Percentiles rank a stretch among this genome's conserved stretches.
Evolutionary conservation across 2,113 vertebrate genomes (phyloP).

Genomic region (Thalassarche chlororhynchos): DNA sequence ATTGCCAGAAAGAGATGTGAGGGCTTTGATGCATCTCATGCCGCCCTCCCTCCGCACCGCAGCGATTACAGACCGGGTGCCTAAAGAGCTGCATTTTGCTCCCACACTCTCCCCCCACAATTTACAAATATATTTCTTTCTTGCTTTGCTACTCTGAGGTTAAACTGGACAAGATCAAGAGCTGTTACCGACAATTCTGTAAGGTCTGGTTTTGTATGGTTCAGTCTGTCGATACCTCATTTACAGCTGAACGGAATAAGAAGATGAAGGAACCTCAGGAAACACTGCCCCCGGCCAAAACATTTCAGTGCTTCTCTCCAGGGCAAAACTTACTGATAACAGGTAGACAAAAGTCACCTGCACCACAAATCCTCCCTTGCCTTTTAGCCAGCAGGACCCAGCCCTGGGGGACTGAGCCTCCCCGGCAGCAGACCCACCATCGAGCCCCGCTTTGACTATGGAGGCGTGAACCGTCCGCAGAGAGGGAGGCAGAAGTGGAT

Average conservation of each 20-base stretch:
- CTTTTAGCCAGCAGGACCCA: not conserved
- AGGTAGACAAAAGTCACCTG: not conserved
- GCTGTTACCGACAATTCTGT: not conserved
- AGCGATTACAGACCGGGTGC: rapidly evolving
- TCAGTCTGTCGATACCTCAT: not conserved
- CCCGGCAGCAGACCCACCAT: not conserved
- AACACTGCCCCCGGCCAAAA: not conserved
- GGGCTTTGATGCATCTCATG: not conserved
- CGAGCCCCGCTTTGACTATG: not conserved
- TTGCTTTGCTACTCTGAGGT: not conserved
- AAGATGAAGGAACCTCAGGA: not conserved
- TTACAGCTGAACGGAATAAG: not conserved
- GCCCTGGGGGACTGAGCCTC: rapidly evolving
- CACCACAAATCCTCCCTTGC: not conserved
- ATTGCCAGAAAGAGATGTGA: not conserved
- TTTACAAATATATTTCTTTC: not conserved
- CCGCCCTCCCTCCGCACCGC: not conserved
- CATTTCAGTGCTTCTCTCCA: not conserved
- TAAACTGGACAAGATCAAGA: not conserved
- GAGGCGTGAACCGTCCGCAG: rapidly evolving
- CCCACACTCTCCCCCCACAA: not conserved
- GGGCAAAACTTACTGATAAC: not conserved
- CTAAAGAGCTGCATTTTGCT: not conserved
- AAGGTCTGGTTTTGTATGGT: not conserved
- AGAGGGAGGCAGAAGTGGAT: not conserved